Conservation (phyloP, 37 sponge, comb jelly and placozoan genomes). For the Haliclona indistincta region DNA sequence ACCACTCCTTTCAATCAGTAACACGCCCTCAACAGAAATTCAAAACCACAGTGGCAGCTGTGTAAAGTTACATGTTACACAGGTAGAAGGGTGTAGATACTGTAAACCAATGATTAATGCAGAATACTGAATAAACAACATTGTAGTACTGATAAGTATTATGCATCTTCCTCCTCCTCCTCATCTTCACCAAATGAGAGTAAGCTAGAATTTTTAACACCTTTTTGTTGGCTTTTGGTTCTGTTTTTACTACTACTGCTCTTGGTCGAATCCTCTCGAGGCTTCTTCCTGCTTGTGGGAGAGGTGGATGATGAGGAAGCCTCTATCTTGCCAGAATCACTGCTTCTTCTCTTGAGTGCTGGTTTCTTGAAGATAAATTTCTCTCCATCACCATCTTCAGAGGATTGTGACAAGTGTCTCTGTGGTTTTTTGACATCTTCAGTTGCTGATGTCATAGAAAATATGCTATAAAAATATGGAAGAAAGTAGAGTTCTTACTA, state of each 20-base stretch:
- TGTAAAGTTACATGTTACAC: too few relatives aligned
- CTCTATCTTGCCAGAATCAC: slow-evolving; percentile 25
- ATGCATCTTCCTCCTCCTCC: slow-evolving; percentile 10
- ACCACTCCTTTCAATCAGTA: too few relatives aligned
- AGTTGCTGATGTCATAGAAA: too few relatives aligned
- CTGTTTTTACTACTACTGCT: not conserved
- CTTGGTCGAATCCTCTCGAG: not conserved
- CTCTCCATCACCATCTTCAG: not conserved
- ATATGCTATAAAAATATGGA: too few relatives aligned
- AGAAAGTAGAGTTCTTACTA: too few relatives aligned
- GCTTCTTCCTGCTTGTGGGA: not conserved
- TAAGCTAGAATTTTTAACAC: slow-evolving; percentile 48
- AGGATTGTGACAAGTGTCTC: not conserved
- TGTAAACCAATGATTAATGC: not conserved
- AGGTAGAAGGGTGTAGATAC: not conserved
- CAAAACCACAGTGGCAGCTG: too few relatives aligned
- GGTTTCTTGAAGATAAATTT: slow-evolving; percentile 48
- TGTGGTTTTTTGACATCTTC: too few relatives aligned
- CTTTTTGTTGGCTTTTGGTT: slow-evolving; percentile 12
- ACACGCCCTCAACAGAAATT: too few relatives aligned
- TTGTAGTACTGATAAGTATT: not conserved
- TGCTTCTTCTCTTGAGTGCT: slow-evolving; percentile 37
- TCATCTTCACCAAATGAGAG: slow-evolving; percentile 65
- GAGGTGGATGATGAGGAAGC: slow-evolving; percentile 27
- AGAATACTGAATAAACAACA: not conserved